Evolutionary conservation across 2,888 invertebrate genomes (phyloP).

Genomic region (Julus scandinavius): DNA sequence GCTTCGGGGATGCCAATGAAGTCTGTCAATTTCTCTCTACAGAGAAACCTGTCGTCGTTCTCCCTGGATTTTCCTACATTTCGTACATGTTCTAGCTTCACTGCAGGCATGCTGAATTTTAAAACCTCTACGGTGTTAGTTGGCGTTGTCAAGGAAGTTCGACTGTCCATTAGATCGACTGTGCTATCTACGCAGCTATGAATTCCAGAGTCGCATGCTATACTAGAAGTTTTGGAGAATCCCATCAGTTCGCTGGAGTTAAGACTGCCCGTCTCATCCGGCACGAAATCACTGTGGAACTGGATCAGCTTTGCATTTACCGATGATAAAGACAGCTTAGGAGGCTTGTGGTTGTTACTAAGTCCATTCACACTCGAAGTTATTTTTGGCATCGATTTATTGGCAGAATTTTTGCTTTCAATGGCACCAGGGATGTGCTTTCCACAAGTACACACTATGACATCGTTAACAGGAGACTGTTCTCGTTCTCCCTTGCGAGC

Average conservation of each 20-base stretch:
- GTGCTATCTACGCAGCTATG: conserved; percentile 54
- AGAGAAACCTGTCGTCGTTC: not conserved
- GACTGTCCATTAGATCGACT: conserved; percentile 38
- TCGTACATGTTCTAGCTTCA: conserved; percentile 53
- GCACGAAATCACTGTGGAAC: not conserved
- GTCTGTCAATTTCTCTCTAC: conserved; percentile 38
- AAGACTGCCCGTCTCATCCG: not conserved
- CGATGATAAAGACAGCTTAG: not conserved
- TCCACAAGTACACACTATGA: conserved; percentile 56
- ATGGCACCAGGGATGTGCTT: conserved; percentile 47
- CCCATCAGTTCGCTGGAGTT: not conserved
- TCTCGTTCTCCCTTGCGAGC: not conserved
- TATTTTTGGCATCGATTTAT: not conserved
- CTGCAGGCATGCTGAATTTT: conserved; percentile 43
- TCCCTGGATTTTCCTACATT: conserved; percentile 53
- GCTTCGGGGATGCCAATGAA: conserved; percentile 15
- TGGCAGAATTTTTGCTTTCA: conserved; percentile 4
- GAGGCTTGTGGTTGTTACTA: not conserved
- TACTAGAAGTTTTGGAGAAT: conserved; percentile 51
- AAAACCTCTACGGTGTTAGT: conserved; percentile 34
- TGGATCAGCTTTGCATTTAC: conserved; percentile 45
- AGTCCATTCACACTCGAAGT: not conserved
- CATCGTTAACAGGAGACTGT: conserved; percentile 48
- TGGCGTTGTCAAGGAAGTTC: not conserved
- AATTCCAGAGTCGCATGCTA: conserved; percentile 57